Conservation (phyloP, 2,888 invertebrate genomes). For the Diadegma fenestrale region DNA sequence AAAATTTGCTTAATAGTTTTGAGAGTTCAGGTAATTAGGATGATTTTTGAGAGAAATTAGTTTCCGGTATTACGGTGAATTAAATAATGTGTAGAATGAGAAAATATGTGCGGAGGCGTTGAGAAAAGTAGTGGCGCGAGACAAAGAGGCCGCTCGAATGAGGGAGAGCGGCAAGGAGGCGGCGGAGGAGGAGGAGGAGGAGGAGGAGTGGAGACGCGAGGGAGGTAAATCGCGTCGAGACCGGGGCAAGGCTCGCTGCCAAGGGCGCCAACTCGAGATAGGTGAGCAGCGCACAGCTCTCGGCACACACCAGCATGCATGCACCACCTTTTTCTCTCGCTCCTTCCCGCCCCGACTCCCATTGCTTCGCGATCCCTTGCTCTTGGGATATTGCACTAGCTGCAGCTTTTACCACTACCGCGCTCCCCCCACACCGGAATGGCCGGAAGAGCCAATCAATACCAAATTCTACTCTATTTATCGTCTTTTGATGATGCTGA, state of each 20-base stretch:
- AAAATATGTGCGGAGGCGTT: slow-evolving; percentile 29
- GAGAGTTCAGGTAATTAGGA: not conserved
- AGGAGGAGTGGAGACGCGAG: slow-evolving; percentile 29
- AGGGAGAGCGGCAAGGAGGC: slow-evolving; percentile 16
- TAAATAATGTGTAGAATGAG: slow-evolving; percentile 20
- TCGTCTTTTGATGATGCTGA: too few relatives aligned
- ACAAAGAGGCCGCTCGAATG: slow-evolving; percentile 43
- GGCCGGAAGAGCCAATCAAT: slow-evolving; percentile 33
- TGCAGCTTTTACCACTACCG: slow-evolving; percentile 31
- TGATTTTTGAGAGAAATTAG: slow-evolving; percentile 5
- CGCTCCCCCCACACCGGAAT: too few relatives aligned
- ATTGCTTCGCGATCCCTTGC: slow-evolving; percentile 47
- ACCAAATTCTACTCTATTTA: too few relatives aligned
- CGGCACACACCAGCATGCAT: slow-evolving; percentile 34
- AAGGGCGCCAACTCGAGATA: slow-evolving; percentile 76
- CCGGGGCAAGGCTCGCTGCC: slow-evolving; percentile 77
- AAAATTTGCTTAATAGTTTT: slow-evolving; percentile 3
- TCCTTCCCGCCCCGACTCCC: slow-evolving; percentile 35
- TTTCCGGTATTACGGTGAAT: slow-evolving; percentile 40
- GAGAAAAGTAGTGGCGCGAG: slow-evolving; percentile 47
- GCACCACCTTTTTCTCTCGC: slow-evolving; percentile 52
- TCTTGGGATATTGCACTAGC: slow-evolving; percentile 32
- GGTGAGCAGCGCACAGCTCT: not conserved
- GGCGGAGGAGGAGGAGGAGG: slow-evolving; percentile 15
- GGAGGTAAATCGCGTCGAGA: slow-evolving; percentile 59